A percentile compares a stretch with the other conserved stretches of the same genome.
These are phyloP conservation scores for Seriola quinqueradiata DNA, from an alignment of 2,113 vertebrate species.

Conservation along the genomic window DNA sequence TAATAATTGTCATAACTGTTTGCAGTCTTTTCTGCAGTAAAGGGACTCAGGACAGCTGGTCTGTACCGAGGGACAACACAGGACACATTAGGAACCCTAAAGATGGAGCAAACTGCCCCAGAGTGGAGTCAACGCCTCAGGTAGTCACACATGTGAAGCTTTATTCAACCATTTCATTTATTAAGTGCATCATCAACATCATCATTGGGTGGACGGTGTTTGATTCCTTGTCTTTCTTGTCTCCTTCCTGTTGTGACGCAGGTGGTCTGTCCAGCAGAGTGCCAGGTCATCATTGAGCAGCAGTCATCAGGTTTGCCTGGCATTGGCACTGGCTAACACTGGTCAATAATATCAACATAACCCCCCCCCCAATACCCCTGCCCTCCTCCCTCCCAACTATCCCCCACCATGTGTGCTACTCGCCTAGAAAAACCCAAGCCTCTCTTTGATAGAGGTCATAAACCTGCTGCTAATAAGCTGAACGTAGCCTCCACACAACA, in stretches of 20 bases:
- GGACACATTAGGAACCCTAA: slow-evolving; percentile 52
- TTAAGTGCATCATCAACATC: neutral
- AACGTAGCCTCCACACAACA: slow-evolving; percentile 13
- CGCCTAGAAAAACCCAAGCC: slow-evolving; percentile 19
- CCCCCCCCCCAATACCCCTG: neutral
- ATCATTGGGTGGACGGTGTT: neutral
- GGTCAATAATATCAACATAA: slow-evolving; percentile 24
- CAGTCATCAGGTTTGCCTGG: slow-evolving; percentile 75
- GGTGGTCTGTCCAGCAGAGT: slow-evolving; percentile 63
- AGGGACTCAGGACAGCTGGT: slow-evolving; percentile 81
- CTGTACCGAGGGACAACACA: slow-evolving; percentile 72
- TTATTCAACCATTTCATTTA: neutral
- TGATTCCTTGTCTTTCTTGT: slow-evolving; percentile 7
- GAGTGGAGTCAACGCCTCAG: slow-evolving; percentile 73
- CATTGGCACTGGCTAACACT: slow-evolving; percentile 76
- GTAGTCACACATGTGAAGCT: slow-evolving; percentile 47
- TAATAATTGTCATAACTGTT: neutral
- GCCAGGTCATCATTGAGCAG: slow-evolving; percentile 83
- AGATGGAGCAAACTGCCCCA: slow-evolving; percentile 41
- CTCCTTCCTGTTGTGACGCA: slow-evolving; percentile 22
- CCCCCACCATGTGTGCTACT: slow-evolving; percentile 1
- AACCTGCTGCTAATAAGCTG: slow-evolving; percentile 40
- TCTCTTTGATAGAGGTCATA: neutral
- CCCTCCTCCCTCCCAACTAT: neutral
- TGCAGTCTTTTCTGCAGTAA: slow-evolving; percentile 82